These are phyloP conservation scores for Galleria mellonella DNA, from an alignment of 1,140 invertebrate species.

Conservation along the genomic window DNA sequence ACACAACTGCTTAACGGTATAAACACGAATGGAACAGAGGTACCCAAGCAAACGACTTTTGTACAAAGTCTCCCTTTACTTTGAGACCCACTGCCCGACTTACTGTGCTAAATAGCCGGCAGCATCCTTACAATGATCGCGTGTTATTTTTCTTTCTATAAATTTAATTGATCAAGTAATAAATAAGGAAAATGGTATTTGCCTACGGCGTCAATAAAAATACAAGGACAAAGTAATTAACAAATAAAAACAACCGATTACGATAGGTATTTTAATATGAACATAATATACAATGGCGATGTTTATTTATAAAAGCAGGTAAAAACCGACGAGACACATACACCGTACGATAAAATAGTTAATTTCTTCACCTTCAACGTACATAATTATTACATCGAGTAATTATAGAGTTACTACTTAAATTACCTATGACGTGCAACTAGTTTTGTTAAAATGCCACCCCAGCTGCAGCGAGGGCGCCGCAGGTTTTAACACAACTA, in stretches of 20 bases:
- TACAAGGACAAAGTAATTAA: too few relatives aligned
- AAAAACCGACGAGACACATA: constrained; percentile 64
- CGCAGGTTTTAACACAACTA: not conserved
- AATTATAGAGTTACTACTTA: constrained; percentile 2
- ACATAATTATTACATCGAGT: constrained; percentile 14
- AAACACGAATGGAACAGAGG: too few relatives aligned
- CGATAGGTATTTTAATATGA: constrained; percentile 67
- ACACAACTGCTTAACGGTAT: too few relatives aligned
- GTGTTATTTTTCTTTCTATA: too few relatives aligned
- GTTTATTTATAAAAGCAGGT: constrained; percentile 71
- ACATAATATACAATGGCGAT: constrained; percentile 71
- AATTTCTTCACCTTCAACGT: constrained; percentile 30
- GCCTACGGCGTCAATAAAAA: too few relatives aligned
- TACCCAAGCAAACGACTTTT: too few relatives aligned
- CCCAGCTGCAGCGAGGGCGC: not conserved
- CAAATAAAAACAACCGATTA: constrained; percentile 32
- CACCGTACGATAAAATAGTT: constrained; percentile 55
- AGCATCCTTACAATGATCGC: too few relatives aligned
- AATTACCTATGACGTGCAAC: not conserved
- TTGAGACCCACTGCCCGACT: too few relatives aligned
- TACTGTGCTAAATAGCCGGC: too few relatives aligned
- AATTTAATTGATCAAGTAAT: too few relatives aligned
- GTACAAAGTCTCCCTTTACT: too few relatives aligned
- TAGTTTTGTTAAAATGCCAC: not conserved
- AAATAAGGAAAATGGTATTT: too few relatives aligned